Evolutionary conservation across 1,140 invertebrate genomes (phyloP).

Genomic region (Drusus annulatus): DNA sequence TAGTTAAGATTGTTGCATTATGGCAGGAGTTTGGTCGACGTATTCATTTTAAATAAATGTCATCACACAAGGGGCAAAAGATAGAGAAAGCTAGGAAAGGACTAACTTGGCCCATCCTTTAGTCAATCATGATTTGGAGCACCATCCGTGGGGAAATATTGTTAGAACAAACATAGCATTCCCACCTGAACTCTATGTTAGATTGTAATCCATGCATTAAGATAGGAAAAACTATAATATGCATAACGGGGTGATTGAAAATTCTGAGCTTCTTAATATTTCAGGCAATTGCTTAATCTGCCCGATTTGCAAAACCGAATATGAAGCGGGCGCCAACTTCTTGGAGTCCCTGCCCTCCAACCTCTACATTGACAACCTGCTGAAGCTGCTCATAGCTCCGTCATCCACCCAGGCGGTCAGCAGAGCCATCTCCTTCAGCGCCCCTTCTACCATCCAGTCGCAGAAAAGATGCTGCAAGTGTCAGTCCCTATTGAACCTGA

Average conservation of each 20-base stretch:
- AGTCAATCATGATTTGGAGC: no score
- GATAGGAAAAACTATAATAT: no score
- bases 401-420: neutral
- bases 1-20: no score
- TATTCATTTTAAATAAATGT: no score
- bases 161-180: no score
- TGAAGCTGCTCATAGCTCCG: constrained; percentile 64
- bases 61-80: no score
- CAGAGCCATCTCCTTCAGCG: constrained; percentile 61
- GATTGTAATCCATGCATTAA: no score
- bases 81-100: no score
- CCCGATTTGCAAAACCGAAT: constrained; percentile 64
- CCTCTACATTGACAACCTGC: constrained; percentile 72
- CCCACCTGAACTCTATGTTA: neutral
- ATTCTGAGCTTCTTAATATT: constrained; percentile 31
- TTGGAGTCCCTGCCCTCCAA: constrained; percentile 73
- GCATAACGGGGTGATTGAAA: no score
- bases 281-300: constrained; percentile 65
- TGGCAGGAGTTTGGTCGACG: no score
- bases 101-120: no score
- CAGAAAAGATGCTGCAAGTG: constrained; percentile 67
- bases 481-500: constrained; percentile 66
- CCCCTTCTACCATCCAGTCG: constrained; percentile 59
- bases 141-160: no score
- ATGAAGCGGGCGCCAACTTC: constrained; percentile 63